Base-by-base conservation (phyloP, 2,113 vertebrate genomes). In the Rhineura floridana region DNA sequence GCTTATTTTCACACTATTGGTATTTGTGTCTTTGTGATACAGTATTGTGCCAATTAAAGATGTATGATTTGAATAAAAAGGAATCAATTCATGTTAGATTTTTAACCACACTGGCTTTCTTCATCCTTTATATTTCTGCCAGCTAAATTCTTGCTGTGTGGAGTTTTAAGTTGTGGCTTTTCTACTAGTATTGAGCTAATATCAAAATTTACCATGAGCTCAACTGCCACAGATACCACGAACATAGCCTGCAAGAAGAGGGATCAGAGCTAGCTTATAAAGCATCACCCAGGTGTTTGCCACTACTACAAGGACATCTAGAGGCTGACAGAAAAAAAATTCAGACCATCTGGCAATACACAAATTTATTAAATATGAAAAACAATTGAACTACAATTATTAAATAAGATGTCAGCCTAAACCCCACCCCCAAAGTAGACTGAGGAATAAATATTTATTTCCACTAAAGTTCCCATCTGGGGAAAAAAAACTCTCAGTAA, bases 31-130 rank as follows among this genome's bases (percentile, higher is more conserved):
- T 30, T 72, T 73, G n/a, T n/a, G 50, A 84, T 55, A n/a, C n/a
- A n/a, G n/a, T n/a, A 84, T 25, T 84, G 23, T 84, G 67, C 69
- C 69, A 72, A 69, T 83, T 19, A 69, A 75, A 75, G 76, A 67
- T 48, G 4, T 85, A 50, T 85, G 69, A 75, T 85, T 82, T 48
- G 69, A 63, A 83, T 83, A 19, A 84, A 85, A 85, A 76, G 36
- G 8, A 75, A 75, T 75, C 83, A 50, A 85, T 23, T 44, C 23
- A 62, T 33, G 9, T 73, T 55, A 84, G 48, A 55, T 84, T 52
- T 44, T 62, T 75, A 62, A 85, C 70, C 70, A 46, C 70, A 85
- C 36, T 42, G 52, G 7, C 17, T 44, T 42, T 6, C 33, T 62
- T 44, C 13, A 62, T 85, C 70, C 70, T 85, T 76, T 44, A 36